Base-by-base conservation (phyloP, 2,888 invertebrate species). In the Geotrupes spiniger region DNA sequence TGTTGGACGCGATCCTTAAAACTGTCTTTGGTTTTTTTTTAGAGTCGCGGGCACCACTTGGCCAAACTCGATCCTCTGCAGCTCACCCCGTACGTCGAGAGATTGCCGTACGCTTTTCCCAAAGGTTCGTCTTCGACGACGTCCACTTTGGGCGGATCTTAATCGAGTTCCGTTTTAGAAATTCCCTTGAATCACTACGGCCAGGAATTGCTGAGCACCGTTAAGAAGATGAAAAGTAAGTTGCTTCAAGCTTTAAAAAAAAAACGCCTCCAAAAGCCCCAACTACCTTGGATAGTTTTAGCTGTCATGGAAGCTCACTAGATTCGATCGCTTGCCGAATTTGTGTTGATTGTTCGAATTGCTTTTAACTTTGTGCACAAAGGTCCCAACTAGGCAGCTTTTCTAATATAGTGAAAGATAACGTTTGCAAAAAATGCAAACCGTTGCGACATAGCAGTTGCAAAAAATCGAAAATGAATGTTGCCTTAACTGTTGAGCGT, bases 51-150 rank as follows among this genome's bases (percentile, higher is more conserved):
- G 25, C 42, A 48, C 25, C 38, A 29, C 31, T 6, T 43, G 5
- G 43, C 48, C 15, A 4, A 43, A 4, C 27, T 48, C 12, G 48
- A 48, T 37, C 48, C 48, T 2, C 29, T 48, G 8, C 42, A 17
- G 25, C 6, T 42, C 8, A 8, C 17, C 8, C 26, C 17, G 8
- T 25, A 17, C 10, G 3, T 26, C 2, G 46, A 16, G 17, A 41
- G 46, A 17, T 26, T 33, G 14, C 36, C 28, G 6, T 41, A 27
- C 14, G 28, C 28, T 25, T 6, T 10, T 4, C 36, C 36, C 15
- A 11, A 15, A 36, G 28, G 41, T 40, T 25, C 8, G 28, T n/a
- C 15, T 43, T 36, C 1, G 15, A n/a, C 14, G 14, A 11, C n/a
- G n/a, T n/a, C n/a, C n/a, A n/a, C n/a, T n/a, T n/a, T n/a, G n/a